Percentiles rank a stretch among this genome's conserved stretches.
These are phyloP conservation scores for Melopsittacus undulatus DNA, from an alignment of 2,797 vertebrate genomes.

Conservation along the genomic window DNA sequence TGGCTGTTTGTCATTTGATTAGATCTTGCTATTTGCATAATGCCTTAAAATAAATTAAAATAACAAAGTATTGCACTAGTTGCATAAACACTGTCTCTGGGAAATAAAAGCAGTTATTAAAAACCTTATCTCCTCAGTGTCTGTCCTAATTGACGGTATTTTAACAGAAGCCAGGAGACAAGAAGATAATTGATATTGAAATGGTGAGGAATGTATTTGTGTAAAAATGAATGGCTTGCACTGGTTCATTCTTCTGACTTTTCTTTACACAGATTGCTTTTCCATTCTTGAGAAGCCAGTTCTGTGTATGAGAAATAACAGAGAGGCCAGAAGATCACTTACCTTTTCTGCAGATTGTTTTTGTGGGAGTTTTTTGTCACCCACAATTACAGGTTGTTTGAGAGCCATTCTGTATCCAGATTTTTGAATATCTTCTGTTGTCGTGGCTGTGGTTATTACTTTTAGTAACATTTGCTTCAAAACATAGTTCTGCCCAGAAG, in stretches of 20 bases:
- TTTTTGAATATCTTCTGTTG: neutral
- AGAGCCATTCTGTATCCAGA: neutral
- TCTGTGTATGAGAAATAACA: neutral
- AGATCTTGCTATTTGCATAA: constrained; percentile 51
- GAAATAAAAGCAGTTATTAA: constrained; percentile 21
- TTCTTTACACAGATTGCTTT: neutral
- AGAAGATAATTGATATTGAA: neutral
- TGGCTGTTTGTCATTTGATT: constrained; percentile 31
- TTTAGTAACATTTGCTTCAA: neutral
- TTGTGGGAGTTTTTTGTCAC: neutral
- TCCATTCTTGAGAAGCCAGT: neutral
- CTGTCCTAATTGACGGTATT: neutral
- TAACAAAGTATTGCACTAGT: neutral
- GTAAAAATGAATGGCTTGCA: neutral
- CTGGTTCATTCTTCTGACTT: neutral
- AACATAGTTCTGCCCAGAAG: fast-evolving
- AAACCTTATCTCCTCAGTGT: neutral
- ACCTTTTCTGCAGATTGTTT: neutral
- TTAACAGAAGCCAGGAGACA: neutral
- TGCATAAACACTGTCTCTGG: neutral
- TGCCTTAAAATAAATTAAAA: neutral
- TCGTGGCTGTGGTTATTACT: neutral
- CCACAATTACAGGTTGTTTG: neutral
- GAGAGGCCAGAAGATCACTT: neutral
- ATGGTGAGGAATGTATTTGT: neutral